These are phyloP conservation scores for Hozukius guyotensis DNA, from an alignment of 2,797 vertebrate species.

Conservation along the genomic window DNA sequence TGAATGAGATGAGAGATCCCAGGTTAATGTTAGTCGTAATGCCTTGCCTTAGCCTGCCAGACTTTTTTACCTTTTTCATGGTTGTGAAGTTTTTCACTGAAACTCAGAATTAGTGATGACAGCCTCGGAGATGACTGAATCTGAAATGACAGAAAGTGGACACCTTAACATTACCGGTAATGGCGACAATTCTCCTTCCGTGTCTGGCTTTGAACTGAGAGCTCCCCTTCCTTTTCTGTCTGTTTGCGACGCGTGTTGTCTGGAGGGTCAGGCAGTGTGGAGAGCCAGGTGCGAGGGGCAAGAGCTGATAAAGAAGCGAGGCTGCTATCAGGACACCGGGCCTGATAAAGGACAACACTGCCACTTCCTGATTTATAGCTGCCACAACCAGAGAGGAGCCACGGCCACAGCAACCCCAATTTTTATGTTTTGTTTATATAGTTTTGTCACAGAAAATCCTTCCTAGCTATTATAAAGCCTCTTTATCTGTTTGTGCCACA, in stretches of 20 bases:
- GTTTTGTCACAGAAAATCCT: conserved; percentile 25
- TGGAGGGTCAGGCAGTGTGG: conserved; percentile 61
- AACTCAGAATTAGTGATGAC: conserved; percentile 28
- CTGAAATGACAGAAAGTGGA: conserved; percentile 33
- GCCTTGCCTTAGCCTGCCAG: background rate
- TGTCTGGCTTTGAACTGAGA: conserved; percentile 45
- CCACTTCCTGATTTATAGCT: conserved; percentile 73
- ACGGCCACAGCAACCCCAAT: conserved; percentile 14
- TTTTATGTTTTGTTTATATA: conserved; percentile 52
- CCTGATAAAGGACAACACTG: conserved; percentile 76
- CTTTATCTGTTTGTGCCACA: background rate
- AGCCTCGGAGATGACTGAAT: conserved; percentile 28
- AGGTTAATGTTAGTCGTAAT: conserved; percentile 10
- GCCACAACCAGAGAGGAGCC: conserved; percentile 24
- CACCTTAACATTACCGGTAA: conserved; percentile 44
- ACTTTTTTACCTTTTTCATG: conserved; percentile 16
- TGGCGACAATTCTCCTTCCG: conserved; percentile 24
- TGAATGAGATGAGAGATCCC: conserved; percentile 30
- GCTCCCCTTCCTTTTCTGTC: conserved; percentile 37
- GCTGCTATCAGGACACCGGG: conserved; percentile 69
- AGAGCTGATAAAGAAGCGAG: conserved; percentile 75
- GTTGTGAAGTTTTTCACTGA: conserved; percentile 11
- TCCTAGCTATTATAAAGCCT: background rate
- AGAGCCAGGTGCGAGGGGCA: conserved; percentile 71
- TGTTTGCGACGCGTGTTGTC: conserved; percentile 49